Evolutionary conservation across 2,113 vertebrate species (phyloP).

Genomic region (Polypterus bichir): DNA sequence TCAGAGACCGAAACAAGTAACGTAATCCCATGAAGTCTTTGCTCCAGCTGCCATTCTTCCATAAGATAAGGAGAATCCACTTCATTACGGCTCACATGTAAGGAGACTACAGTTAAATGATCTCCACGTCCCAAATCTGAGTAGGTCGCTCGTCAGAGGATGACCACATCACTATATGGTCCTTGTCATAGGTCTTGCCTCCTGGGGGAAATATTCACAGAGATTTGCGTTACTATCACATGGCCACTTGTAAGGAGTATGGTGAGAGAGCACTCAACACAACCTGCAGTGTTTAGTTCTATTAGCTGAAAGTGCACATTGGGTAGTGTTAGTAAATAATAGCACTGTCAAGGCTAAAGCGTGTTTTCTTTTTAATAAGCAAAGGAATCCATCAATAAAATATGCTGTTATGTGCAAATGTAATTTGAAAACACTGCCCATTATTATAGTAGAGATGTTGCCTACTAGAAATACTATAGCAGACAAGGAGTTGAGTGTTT

Average conservation of each 20-base stretch:
- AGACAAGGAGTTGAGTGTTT: too few relatives aligned
- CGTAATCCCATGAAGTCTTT: too few relatives aligned
- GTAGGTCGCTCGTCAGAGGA: constrained; percentile 47
- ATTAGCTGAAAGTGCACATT: not conserved
- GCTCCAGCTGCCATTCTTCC: too few relatives aligned
- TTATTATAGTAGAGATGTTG: too few relatives aligned
- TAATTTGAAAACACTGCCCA: too few relatives aligned
- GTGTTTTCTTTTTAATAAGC: not conserved
- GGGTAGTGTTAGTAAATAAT: too few relatives aligned
- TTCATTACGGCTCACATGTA: too few relatives aligned
- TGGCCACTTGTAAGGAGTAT: not conserved
- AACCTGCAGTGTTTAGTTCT: not conserved
- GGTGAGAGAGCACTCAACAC: not conserved
- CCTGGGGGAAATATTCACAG: constrained; percentile 40
- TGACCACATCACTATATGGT: constrained; percentile 68
- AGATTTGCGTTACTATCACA: constrained; percentile 5
- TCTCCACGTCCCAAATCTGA: constrained; percentile 68
- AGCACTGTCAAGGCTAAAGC: not conserved
- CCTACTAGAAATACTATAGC: too few relatives aligned
- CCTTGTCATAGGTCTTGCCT: constrained; percentile 67
- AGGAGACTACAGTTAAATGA: constrained; percentile 35
- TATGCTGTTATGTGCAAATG: too few relatives aligned
- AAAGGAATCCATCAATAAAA: too few relatives aligned
- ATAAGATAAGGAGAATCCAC: too few relatives aligned
- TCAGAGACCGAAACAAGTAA: too few relatives aligned